These are phyloP conservation scores for Sipha maydis DNA, from an alignment of 2,888 invertebrate genomes.

Conservation along the genomic window DNA sequence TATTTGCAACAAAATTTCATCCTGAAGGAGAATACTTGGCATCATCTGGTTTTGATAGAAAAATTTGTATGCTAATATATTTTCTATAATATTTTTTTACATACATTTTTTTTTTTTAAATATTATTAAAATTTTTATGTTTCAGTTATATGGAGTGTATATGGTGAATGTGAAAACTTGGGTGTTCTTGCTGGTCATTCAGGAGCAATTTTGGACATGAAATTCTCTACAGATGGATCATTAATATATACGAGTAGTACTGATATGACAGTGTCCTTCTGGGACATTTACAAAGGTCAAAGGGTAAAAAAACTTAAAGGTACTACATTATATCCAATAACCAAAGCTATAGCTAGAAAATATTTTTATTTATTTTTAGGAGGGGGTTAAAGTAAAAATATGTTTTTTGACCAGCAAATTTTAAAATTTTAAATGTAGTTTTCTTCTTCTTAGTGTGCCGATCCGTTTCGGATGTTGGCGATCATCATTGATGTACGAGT, in stretches of 20 bases:
- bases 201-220: constrained; percentile 93
- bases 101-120: too few species aligned
- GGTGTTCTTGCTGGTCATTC: constrained; percentile 93
- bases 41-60: constrained; percentile 93
- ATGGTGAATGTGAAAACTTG: constrained; percentile 97
- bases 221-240: constrained; percentile 86
- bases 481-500: too few species aligned
- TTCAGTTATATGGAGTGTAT: constrained; percentile 93
- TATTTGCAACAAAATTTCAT: constrained; percentile 92
- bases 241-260: constrained; percentile 91
- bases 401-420: too few species aligned
- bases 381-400: too few species aligned
- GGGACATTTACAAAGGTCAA: constrained; percentile 91
- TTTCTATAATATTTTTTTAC: background rate
- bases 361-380: too few species aligned
- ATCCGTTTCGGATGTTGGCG: too few species aligned
- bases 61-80: constrained; percentile 80
- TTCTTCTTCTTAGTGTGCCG: too few species aligned
- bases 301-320: constrained; percentile 91
- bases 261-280: constrained; percentile 93
- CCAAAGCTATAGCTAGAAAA: too few species aligned
- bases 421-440: too few species aligned
- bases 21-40: constrained; percentile 95
- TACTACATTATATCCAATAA: constrained; percentile 68
- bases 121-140: constrained; percentile 67